These are phyloP conservation scores for Micrasema minimum DNA, from an alignment of 1,140 invertebrate species.

Conservation along the genomic window DNA sequence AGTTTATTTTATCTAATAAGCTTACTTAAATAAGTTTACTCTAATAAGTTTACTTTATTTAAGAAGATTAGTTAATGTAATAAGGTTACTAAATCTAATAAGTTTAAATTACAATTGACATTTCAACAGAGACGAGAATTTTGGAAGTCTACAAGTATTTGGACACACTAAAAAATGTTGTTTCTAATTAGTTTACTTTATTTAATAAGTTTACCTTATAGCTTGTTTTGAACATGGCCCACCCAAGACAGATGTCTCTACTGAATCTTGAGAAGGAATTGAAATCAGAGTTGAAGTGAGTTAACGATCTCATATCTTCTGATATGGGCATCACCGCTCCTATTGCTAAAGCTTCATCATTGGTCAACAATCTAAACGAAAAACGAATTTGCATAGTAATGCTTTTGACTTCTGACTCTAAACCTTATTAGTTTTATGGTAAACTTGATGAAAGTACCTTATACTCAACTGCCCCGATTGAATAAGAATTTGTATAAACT, in stretches of 20 bases:
- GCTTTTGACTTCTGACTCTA: not conserved
- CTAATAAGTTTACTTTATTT: no score
- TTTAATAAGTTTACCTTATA: constrained; percentile 14
- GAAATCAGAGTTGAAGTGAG: no score
- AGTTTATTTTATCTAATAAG: no score
- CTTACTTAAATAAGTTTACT: no score
- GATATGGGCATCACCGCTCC: constrained; percentile 35
- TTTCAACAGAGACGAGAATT: no score
- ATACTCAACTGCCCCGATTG: constrained; percentile 66
- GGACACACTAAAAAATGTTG: no score
- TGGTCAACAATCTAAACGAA: constrained; percentile 20
- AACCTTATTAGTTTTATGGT: not conserved
- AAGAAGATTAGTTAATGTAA: no score
- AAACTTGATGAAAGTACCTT: constrained; percentile 48
- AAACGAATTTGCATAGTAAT: not conserved
- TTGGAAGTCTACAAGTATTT: no score
- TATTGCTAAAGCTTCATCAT: constrained; percentile 27
- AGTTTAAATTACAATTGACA: no score
- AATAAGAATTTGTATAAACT: constrained; percentile 69
- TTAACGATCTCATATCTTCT: constrained; percentile 18
- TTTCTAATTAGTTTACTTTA: no score
- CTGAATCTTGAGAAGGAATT: no score
- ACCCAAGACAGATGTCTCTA: not conserved
- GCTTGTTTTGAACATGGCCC: constrained; percentile 28
- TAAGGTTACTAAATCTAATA: no score